Conservation (phyloP, 2,888 invertebrate species). For the Napeogenes inachia region DNA sequence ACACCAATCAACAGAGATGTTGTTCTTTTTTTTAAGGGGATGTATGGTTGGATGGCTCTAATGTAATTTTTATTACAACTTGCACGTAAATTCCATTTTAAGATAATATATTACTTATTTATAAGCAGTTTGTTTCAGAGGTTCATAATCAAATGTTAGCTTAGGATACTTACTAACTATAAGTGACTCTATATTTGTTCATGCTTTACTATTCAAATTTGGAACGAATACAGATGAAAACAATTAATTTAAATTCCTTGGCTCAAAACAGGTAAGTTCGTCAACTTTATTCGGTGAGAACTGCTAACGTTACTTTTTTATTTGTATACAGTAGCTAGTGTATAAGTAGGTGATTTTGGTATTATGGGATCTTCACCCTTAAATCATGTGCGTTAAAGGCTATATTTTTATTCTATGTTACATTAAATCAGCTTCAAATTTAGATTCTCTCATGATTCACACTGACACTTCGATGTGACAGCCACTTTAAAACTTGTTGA, state of each 20-base stretch:
- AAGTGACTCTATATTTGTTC: background rate
- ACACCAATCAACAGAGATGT: slow-evolving; percentile 25
- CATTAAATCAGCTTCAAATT: slow-evolving; percentile 59
- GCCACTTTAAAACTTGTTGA: slow-evolving; percentile 61
- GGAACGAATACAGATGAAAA: slow-evolving; percentile 9
- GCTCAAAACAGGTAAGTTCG: slow-evolving; percentile 39
- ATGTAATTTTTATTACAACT: slow-evolving; percentile 6
- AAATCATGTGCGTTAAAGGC: slow-evolving; percentile 8
- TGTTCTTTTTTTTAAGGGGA: slow-evolving; percentile 18
- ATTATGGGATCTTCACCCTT: slow-evolving; percentile 9
- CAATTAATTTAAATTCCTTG: slow-evolving; percentile 24
- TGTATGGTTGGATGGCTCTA: slow-evolving; percentile 13
- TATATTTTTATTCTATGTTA: slow-evolving; percentile 14
- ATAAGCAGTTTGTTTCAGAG: background rate
- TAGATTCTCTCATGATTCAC: slow-evolving; percentile 60
- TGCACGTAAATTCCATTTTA: background rate
- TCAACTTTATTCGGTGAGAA: slow-evolving; percentile 55
- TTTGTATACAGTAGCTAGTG: slow-evolving; percentile 45
- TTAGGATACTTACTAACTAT: background rate
- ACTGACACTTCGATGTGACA: slow-evolving; percentile 46
- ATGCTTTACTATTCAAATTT: background rate
- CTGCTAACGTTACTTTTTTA: slow-evolving; percentile 57
- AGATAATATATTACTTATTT: slow-evolving; percentile 1
- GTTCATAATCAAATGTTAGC: background rate
- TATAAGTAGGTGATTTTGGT: background rate